phyloP scores from a whole-genome alignment of 2,797 vertebrate genomes.

The Vultur gryphus region DNA sequence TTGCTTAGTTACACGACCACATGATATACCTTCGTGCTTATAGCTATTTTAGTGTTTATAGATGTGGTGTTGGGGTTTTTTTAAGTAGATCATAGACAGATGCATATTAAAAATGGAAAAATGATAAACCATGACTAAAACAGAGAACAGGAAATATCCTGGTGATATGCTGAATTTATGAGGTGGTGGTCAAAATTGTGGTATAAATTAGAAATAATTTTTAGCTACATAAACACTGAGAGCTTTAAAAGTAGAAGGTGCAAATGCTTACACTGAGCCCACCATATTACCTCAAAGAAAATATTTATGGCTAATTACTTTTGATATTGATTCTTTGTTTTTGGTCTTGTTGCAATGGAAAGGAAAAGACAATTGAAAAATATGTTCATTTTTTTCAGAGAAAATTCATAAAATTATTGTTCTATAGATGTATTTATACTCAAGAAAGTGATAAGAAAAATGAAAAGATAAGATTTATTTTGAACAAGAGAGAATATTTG shows the following conservation, averaged over 20 bases:
- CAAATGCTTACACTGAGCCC: not conserved
- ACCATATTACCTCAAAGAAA: not conserved
- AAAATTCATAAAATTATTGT: not conserved
- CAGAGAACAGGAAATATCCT: not conserved
- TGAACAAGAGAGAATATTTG: not conserved
- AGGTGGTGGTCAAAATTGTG: not conserved
- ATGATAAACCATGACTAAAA: not conserved
- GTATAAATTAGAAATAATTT: not conserved
- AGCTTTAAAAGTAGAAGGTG: not conserved
- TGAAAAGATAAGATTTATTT: not conserved
- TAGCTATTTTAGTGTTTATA: not conserved
- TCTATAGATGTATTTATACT: not conserved
- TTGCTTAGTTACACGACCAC: not conserved
- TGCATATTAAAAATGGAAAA: not conserved
- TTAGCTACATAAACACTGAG: not conserved
- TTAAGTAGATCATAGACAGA: not conserved
- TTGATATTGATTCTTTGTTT: not conserved
- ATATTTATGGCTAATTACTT: not conserved
- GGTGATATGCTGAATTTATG: not conserved
- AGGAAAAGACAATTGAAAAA: not conserved
- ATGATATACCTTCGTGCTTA: not conserved
- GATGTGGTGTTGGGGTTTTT: rapidly evolving
- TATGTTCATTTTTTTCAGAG: rapidly evolving
- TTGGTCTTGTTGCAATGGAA: not conserved
- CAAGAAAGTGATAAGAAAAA: not conserved